These are phyloP conservation scores for Drosophila niveifrons DNA, from an alignment of 2,888 invertebrate species.

Conservation along the genomic window DNA sequence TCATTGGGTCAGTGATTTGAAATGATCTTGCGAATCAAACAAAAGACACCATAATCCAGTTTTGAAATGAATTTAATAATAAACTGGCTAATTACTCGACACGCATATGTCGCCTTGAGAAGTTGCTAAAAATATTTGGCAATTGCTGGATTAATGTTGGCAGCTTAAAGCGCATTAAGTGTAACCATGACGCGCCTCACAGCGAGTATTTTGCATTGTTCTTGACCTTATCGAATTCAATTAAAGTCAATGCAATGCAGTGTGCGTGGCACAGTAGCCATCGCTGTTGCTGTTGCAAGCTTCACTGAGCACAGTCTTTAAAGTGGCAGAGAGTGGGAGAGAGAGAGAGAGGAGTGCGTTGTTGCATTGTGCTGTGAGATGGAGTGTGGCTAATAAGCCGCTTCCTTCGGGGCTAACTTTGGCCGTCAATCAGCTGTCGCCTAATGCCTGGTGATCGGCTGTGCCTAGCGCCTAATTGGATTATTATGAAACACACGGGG, in stretches of 20 bases:
- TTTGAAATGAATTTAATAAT: conserved; percentile 20
- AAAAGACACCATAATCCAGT: not conserved
- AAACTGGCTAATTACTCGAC: conserved; percentile 16
- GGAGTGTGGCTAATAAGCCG: conserved; percentile 71
- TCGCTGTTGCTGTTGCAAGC: conserved; percentile 23
- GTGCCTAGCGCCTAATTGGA: conserved; percentile 70
- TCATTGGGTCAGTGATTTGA: not conserved
- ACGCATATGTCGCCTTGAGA: conserved; percentile 39
- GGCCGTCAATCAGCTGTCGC: conserved; percentile 79
- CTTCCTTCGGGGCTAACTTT: conserved; percentile 64
- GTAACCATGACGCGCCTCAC: conserved; percentile 50
- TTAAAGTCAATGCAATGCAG: conserved; percentile 55
- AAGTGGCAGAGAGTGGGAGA: conserved; percentile 9
- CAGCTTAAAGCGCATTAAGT: conserved; percentile 27
- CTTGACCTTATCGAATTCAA: conserved; percentile 79
- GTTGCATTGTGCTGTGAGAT: not conserved
- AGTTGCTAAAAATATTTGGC: conserved; percentile 37
- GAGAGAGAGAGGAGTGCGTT: not conserved
- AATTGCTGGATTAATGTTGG: conserved; percentile 37
- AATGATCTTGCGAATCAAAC: not conserved
- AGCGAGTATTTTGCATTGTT: conserved; percentile 61
- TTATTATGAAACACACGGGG: conserved; percentile 67
- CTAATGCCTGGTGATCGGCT: conserved; percentile 64
- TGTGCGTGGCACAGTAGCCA: conserved; percentile 78
- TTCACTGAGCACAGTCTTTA: conserved; percentile 27